These are phyloP conservation scores for Teinopalpus imperialis DNA, from an alignment of 2,888 invertebrate species.

Conservation along the genomic window DNA sequence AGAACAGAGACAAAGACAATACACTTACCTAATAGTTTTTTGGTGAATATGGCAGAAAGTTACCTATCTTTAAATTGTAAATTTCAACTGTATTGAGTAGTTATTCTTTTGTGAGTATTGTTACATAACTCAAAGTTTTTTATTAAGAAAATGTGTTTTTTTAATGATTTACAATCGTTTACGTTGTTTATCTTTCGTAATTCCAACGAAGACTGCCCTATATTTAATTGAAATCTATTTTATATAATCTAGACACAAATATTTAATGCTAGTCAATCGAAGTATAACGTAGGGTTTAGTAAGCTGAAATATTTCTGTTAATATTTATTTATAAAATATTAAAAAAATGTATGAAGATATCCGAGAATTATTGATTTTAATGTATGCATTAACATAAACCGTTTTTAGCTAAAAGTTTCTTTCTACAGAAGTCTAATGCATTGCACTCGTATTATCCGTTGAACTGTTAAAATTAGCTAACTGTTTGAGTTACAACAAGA, in stretches of 20 bases:
- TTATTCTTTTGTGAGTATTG: slow-evolving; percentile 41
- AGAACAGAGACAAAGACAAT: slow-evolving; percentile 77
- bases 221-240: slow-evolving; percentile 80
- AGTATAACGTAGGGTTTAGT: slow-evolving; percentile 56
- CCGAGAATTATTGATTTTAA: slow-evolving; percentile 9
- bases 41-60: slow-evolving; percentile 79
- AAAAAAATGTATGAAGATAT: slow-evolving; percentile 7
- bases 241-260: slow-evolving; percentile 77
- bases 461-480: too few relatives aligned
- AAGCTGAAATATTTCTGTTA: slow-evolving; percentile 37
- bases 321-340: slow-evolving; percentile 26
- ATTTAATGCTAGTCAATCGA: slow-evolving; percentile 69
- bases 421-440: too few relatives aligned
- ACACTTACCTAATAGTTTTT: slow-evolving; percentile 74
- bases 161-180: slow-evolving; percentile 67
- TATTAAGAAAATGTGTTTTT: slow-evolving; percentile 53
- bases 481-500: too few relatives aligned
- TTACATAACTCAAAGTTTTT: slow-evolving; percentile 48
- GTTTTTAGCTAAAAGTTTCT: slow-evolving; percentile 17
- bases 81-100: slow-evolving; percentile 54
- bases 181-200: slow-evolving; percentile 72
- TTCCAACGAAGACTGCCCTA: slow-evolving; percentile 81
- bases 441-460: too few relatives aligned
- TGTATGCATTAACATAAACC: slow-evolving; percentile 19
- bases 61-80: slow-evolving; percentile 63